Percentiles rank a stretch among this genome's conserved stretches.
Conservation (phyloP, 2,797 vertebrate species). For the Malurus splendens region DNA sequence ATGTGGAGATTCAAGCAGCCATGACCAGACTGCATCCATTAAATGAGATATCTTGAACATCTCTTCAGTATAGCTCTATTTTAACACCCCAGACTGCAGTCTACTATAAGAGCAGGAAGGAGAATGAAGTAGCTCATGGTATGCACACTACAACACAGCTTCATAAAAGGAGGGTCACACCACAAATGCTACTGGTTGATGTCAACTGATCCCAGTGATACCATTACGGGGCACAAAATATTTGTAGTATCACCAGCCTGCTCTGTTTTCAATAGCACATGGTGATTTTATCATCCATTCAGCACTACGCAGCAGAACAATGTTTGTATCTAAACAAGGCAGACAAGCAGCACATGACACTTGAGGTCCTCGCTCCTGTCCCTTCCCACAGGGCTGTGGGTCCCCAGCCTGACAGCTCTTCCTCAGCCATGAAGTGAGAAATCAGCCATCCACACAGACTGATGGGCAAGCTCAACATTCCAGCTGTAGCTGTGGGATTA, state of each 20-base stretch:
- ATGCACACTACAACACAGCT: background rate
- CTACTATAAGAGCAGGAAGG: background rate
- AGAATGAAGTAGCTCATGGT: background rate
- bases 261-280: background rate
- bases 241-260: background rate
- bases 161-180: background rate
- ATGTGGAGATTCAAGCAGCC: background rate
- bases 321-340: background rate
- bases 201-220: background rate
- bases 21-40: background rate
- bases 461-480: accelerated
- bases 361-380: background rate
- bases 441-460: accelerated
- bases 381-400: background rate
- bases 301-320: background rate
- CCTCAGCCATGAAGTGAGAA: accelerated
- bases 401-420: background rate
- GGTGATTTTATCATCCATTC: background rate
- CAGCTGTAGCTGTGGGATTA: background rate
- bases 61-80: background rate
- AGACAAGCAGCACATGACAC: background rate
- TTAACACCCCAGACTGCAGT: background rate
- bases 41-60: accelerated
- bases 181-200: background rate
- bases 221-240: background rate